Evolutionary conservation across 2,797 vertebrate species (phyloP).

Genomic region (Tarsius wallacei): DNA sequence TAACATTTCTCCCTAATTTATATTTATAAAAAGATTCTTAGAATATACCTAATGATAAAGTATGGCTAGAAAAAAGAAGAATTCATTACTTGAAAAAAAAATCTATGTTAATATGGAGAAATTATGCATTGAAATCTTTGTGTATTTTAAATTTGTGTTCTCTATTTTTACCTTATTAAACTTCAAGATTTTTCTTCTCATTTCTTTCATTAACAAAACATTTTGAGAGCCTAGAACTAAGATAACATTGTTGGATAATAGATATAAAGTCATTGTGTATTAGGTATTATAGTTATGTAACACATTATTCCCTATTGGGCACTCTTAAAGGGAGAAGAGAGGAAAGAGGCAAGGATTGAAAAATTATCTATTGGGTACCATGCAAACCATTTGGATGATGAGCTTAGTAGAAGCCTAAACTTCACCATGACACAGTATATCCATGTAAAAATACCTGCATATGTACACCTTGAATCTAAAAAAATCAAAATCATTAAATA

Average conservation of each 20-base stretch:
- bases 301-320: too few species aligned
- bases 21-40: conserved; percentile 31
- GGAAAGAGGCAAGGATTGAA: too few species aligned
- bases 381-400: too few species aligned
- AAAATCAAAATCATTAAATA: too few species aligned
- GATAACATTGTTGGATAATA: not conserved
- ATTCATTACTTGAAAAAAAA: conserved; percentile 11
- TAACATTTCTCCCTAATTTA: not conserved
- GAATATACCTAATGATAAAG: not conserved
- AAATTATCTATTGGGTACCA: too few species aligned
- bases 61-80: not conserved
- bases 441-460: too few species aligned
- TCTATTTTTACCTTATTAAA: not conserved
- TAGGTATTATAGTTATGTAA: not conserved
- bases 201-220: not conserved
- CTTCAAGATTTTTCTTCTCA: not conserved
- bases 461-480: too few species aligned
- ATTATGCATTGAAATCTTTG: not conserved
- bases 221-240: not conserved
- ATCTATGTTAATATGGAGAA: not conserved
- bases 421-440: too few species aligned
- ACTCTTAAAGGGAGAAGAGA: too few species aligned
- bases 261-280: not conserved
- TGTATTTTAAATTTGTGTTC: conserved; percentile 22
- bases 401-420: too few species aligned